Percentiles rank a stretch among this genome's conserved stretches.
Conservation (phyloP, 35 echinoderm and acorn worm species). For the Hemicentrotus pulcherrimus region DNA sequence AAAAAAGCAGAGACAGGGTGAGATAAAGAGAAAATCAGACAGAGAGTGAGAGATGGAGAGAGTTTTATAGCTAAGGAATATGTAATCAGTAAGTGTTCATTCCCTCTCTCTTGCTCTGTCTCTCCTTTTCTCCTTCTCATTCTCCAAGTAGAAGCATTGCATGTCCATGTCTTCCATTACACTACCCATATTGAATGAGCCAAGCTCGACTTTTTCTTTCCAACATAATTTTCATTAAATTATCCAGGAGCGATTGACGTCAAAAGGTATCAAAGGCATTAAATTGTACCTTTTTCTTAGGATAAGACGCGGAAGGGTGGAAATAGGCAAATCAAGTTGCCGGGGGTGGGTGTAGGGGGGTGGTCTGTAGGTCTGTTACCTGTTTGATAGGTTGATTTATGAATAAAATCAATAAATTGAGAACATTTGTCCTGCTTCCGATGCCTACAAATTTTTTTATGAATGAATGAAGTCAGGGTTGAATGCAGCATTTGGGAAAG, state of each 20-base stretch:
- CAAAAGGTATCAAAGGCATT: conserved; percentile 11
- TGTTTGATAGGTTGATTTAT: background rate
- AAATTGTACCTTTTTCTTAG: background rate
- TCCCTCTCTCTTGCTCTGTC: background rate
- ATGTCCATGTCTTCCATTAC: background rate
- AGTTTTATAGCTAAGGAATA: no score
- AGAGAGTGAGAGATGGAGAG: no score
- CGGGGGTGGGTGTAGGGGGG: background rate
- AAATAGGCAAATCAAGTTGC: background rate
- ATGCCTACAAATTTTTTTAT: background rate
- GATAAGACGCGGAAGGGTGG: background rate
- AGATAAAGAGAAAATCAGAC: no score
- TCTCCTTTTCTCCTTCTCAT: background rate
- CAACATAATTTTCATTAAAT: conserved; percentile 6
- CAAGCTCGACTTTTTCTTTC: background rate
- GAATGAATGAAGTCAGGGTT: background rate
- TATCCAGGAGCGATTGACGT: background rate
- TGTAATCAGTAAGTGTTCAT: background rate
- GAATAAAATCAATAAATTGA: background rate
- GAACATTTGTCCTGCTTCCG: background rate
- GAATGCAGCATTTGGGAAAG: no score
- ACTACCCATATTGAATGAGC: background rate
- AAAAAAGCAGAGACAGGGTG: no score
- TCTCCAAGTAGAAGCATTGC: background rate
- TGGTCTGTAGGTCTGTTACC: background rate